Evolutionary conservation across 1,140 invertebrate species (phyloP), one percentile per base, ranked within the genome.

Genomic region (Drosophila rufa): DNA sequence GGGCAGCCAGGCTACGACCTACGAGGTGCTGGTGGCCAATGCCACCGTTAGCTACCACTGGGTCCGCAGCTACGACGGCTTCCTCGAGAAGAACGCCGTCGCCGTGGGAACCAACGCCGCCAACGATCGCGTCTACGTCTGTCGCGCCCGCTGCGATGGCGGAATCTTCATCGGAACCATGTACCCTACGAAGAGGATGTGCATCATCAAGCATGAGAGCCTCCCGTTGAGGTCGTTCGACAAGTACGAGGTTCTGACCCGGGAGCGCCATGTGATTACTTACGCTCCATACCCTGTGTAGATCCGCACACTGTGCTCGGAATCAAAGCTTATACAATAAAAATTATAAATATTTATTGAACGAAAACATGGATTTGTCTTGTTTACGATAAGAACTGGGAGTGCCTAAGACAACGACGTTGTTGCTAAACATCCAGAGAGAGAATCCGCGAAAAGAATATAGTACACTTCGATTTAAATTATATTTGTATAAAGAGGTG

Each of bases 231-330:
- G 50, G 14, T 46, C 56, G 33, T 40, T 50, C 15, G 75, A 61
- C 17, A 78, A 79, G 22, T 79, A 78, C 47, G 66, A 73, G 17
- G 47, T 79, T n/a, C 25, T 79, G 38, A 43, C 59, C 7, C 46
- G 64, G 14, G 30, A 76, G 8, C 51, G 38, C 11, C 36, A 68
- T 12, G 19, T 19, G 6, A 56, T 19, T 3, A 14, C 7, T 40
- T 40, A 38, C 15, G 3, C 30, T 1, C 48, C 60, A n/a, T 55
- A 22, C 14, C 15, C 8, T 9, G 12, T 38, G 4, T 25, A 70
- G 30, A 38, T 40, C 9, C 33, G 14, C 27, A 5, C 1, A 25
- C 22, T 25, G 22, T 4, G 22, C 22, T 25, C 3, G 22, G 3
- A 25, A 25, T 25, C 19, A 38, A 27, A 51, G 46, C 11, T 45